These are phyloP conservation scores for Maconellicoccus hirsutus DNA, from an alignment of 1,140 invertebrate species.

Conservation along the genomic window DNA sequence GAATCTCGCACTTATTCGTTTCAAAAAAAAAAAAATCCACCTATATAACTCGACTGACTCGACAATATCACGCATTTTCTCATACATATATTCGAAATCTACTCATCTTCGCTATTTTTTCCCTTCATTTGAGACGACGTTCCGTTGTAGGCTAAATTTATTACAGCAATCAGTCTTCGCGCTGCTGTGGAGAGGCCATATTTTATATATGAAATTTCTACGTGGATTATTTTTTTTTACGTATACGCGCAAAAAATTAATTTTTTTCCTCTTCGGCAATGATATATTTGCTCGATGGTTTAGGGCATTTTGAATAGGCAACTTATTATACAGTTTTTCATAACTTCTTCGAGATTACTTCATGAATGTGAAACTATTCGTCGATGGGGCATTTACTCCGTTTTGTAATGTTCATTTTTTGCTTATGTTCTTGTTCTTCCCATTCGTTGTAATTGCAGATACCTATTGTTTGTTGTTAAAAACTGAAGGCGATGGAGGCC, in stretches of 20 bases:
- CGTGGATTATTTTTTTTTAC: not conserved
- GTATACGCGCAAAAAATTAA: not conserved
- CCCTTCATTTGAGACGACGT: not conserved
- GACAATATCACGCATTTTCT: not conserved
- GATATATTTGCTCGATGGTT: not conserved
- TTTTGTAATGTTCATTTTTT: no score
- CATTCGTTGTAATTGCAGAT: no score
- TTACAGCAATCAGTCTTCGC: slow-evolving; percentile 8
- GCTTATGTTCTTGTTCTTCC: no score
- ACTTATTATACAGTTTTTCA: not conserved
- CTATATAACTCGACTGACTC: no score
- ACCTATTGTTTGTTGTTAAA: no score
- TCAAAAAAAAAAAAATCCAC: not conserved
- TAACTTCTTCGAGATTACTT: not conserved
- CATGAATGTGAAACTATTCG: no score
- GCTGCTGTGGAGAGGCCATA: not conserved
- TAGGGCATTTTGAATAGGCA: not conserved
- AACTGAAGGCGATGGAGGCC: no score
- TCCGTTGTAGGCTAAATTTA: not conserved
- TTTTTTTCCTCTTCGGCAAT: not conserved
- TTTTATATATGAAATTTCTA: not conserved
- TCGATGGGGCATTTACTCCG: no score
- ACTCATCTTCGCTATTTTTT: not conserved
- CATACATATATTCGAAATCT: not conserved
- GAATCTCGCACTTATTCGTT: slow-evolving; percentile 19